Percentiles rank a stretch among this genome's conserved stretches.
Conservation (phyloP, 2,888 invertebrate species). For the Drosophila atripex region DNA sequence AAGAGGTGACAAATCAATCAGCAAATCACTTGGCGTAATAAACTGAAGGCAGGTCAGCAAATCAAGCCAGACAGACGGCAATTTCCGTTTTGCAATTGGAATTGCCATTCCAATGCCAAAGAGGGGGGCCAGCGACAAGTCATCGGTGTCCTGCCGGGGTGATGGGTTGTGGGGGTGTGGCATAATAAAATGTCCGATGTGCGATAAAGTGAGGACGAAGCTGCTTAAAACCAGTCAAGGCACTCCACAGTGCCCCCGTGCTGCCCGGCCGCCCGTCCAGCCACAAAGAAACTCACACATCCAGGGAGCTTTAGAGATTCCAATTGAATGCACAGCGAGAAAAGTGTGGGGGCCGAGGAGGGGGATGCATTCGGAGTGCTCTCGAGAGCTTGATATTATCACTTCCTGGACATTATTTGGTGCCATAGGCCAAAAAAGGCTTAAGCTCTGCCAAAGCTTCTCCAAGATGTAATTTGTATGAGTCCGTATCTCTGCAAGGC, state of each 20-base stretch:
- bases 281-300: conserved; percentile 12
- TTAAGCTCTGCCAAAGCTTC: conserved; percentile 56
- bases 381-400: conserved; percentile 70
- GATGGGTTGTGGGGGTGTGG: conserved; percentile 16
- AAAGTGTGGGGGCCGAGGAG: conserved; percentile 17
- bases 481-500: conserved; percentile 37
- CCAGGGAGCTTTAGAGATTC: conserved; percentile 53
- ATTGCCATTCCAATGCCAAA: conserved; percentile 23
- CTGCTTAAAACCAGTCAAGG: conserved; percentile 50
- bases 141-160: conserved; percentile 1
- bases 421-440: conserved; percentile 75
- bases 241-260: conserved; percentile 9
- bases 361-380: conserved; percentile 38
- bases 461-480: conserved; percentile 50
- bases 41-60: conserved; percentile 58
- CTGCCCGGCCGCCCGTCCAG: conserved; percentile 7
- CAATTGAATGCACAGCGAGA: conserved; percentile 71
- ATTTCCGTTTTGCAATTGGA: conserved; percentile 72
- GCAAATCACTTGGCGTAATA: conserved; percentile 68
- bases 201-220: conserved; percentile 58
- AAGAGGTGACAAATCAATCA: conserved; percentile 69
- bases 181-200: conserved; percentile 73
- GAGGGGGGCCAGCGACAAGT: not conserved
- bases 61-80: conserved; percentile 72
- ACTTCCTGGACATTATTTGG: conserved; percentile 78